Evolutionary conservation across 2,797 vertebrate species (phyloP).

Genomic region (Neostethus bicornis): DNA sequence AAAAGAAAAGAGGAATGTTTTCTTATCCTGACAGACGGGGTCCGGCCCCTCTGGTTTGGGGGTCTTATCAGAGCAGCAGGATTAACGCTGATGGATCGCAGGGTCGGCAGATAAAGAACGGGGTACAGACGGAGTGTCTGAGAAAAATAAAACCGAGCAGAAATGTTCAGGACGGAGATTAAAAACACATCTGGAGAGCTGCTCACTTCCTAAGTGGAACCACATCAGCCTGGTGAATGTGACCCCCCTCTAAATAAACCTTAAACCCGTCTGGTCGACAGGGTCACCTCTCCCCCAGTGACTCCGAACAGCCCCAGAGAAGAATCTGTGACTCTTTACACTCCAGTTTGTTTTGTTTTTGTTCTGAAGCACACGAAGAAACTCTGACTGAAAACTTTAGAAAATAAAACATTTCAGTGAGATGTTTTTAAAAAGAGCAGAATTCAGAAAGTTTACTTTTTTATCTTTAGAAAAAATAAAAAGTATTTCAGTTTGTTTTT

Average conservation of each 20-base stretch:
- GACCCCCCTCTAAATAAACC: conserved; percentile 31
- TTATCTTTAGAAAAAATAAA: too few species aligned
- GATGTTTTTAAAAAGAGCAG: too few species aligned
- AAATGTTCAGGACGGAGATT: conserved; percentile 53
- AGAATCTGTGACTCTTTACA: too few species aligned
- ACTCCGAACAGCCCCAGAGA: too few species aligned
- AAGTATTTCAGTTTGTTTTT: too few species aligned
- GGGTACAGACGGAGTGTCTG: conserved; percentile 37
- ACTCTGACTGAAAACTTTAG: too few species aligned
- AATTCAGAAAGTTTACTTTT: too few species aligned
- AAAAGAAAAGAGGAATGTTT: conserved; percentile 60
- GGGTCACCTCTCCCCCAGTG: conserved; percentile 45
- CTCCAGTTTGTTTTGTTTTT: too few species aligned
- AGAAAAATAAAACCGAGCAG: conserved; percentile 26
- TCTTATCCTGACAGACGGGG: conserved; percentile 62
- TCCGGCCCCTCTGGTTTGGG: conserved; percentile 56
- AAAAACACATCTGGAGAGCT: conserved; percentile 23
- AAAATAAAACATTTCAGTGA: too few species aligned
- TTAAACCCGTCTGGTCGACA: conserved; percentile 28
- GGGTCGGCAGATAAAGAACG: too few species aligned
- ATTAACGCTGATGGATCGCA: conserved; percentile 54
- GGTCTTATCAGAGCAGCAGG: conserved; percentile 65
- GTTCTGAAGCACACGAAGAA: too few species aligned
- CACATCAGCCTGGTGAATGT: conserved; percentile 21
- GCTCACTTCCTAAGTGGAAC: conserved; percentile 3